Conservation (phyloP, 2,797 vertebrate species). For the Parauchenoglanis ngamensis region DNA sequence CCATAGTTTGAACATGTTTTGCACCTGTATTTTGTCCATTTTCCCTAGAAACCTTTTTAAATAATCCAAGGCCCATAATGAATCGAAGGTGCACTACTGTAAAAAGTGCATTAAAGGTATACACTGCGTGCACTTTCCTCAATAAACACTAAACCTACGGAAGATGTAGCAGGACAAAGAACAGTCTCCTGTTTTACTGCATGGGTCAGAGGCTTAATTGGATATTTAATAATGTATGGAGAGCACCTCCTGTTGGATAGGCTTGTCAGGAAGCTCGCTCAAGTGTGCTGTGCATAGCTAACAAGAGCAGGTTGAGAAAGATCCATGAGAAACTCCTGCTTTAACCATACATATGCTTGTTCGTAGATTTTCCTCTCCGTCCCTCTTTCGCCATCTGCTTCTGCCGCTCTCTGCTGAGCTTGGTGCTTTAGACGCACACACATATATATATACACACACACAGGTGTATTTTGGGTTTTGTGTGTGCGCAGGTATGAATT, state of each 20-base stretch:
- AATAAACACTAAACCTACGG: background rate
- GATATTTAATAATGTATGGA: slow-evolving; percentile 52
- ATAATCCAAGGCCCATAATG: background rate
- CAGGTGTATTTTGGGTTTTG: background rate
- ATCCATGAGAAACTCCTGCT: background rate
- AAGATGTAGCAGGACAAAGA: background rate
- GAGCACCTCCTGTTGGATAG: slow-evolving; percentile 30
- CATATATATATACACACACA: background rate
- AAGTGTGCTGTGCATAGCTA: slow-evolving; percentile 28
- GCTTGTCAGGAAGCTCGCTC: slow-evolving; percentile 26
- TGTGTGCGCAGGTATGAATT: background rate
- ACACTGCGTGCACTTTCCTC: background rate
- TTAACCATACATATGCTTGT: slow-evolving; percentile 5
- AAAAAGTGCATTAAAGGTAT: background rate
- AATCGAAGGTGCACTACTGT: background rate
- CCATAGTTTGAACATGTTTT: background rate
- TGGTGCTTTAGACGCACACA: background rate
- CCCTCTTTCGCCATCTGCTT: slow-evolving; percentile 8
- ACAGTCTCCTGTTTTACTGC: background rate
- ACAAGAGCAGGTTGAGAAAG: slow-evolving; percentile 10
- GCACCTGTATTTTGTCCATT: background rate
- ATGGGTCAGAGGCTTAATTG: slow-evolving; percentile 32
- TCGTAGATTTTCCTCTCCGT: background rate
- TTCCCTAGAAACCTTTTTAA: background rate
- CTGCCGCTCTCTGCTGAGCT: background rate